Evolutionary conservation across 2,797 vertebrate species (phyloP), one percentile per base, ranked within the genome.

Genomic region (Chloroceryle inda): DNA sequence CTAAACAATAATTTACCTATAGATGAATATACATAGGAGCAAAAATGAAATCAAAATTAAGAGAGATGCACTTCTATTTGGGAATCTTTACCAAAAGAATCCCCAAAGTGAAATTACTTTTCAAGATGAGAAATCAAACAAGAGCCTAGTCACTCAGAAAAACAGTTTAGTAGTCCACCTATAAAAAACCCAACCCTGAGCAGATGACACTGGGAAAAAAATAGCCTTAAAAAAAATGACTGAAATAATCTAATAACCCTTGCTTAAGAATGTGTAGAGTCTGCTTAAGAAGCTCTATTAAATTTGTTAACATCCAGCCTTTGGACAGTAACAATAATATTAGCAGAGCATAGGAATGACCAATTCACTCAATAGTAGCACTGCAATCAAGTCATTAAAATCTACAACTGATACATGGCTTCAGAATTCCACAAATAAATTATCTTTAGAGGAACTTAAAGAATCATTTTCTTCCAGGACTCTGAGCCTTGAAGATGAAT

Each of bases 1-100:
- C 68, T 68, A 83, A 92, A 85, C 33, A 89, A 71, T 67, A 76
- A 87, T 61, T 50, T 89, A 77, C 29, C 24, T 91, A 82, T 67
- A 47, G n/a, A 87, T 76, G 9, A 85, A 64, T 7, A 85, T 78
- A 27, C 11, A 72, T 6, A 88, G 45, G 50, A 85, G 55, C 10
- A 72, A 0, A 4, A 83, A 89, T 71, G 84, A 71, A 85, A 73
- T 61, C 11, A 71, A 91, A 93, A 79, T 81, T 79, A 64, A 74
- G 20, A 74, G 50, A 61, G 7, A 77, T 33, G 8, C 82, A 49
- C 7, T 85, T 80, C 64, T 77, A 29, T 22, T 40, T 0, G 0
- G 19, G 16, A 73, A 56, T 37, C 22, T 81, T 81, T 37, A 82
- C 45, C 52, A 45, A 68, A 79, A 83, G 19, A 85, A 56, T 40